Percentiles rank a stretch among this genome's conserved stretches.
phyloP scores from a whole-genome alignment of 2,113 vertebrate genomes.

The Phoenicopterus ruber region DNA sequence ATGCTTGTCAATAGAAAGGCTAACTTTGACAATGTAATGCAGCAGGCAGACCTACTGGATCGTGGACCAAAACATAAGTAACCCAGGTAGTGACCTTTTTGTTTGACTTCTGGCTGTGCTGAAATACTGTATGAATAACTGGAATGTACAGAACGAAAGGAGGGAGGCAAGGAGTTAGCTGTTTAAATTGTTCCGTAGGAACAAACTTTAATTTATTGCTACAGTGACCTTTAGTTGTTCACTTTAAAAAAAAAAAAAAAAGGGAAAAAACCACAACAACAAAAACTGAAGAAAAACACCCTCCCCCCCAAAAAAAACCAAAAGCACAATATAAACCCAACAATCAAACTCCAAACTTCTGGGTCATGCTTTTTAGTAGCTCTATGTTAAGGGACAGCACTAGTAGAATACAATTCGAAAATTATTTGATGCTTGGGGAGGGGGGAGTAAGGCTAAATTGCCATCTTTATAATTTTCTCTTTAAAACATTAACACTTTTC shows the following conservation, averaged over 20 bases:
- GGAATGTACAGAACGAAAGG: not conserved
- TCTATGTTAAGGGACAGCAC: not conserved
- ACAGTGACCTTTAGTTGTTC: not conserved
- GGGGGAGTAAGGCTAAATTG: not conserved
- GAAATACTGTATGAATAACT: not conserved
- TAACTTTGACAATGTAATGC: conserved; percentile 76
- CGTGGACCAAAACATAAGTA: conserved; percentile 55
- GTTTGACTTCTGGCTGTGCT: conserved; percentile 38
- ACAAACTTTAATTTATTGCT: conserved; percentile 1
- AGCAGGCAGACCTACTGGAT: conserved; percentile 55
- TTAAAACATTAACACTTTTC: not conserved
- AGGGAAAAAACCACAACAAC: not conserved
- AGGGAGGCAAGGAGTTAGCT: not conserved
- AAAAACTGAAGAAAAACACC: not conserved
- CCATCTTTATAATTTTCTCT: not conserved
- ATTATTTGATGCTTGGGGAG: not conserved
- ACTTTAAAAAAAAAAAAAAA: not conserved
- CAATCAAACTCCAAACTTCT: not conserved
- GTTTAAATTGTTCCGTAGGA: not conserved
- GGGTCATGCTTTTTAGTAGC: not conserved
- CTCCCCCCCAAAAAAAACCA: not conserved
- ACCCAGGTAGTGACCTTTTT: conserved; percentile 42
- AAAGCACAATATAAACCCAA: not conserved
- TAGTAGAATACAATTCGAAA: not conserved
- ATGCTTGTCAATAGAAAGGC: conserved; percentile 75